A percentile compares a stretch with the other conserved stretches of the same genome.
These are phyloP conservation scores for Oedothorax gibbosus DNA, from an alignment of 1,140 invertebrate species.

Conservation along the genomic window DNA sequence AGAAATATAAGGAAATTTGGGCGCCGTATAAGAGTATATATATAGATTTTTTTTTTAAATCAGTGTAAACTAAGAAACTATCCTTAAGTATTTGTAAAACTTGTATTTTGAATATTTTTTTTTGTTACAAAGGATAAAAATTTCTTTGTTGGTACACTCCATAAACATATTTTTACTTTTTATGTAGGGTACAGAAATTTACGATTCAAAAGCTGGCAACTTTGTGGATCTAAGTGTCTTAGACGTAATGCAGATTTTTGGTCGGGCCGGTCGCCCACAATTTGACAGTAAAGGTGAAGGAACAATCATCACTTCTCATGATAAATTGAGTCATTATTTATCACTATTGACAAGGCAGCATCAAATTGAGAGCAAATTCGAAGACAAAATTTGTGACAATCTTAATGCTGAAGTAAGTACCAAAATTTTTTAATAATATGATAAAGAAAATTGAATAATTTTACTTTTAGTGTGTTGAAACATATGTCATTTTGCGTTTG, in stretches of 20 bases:
- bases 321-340: constrained; percentile 94
- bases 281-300: constrained; percentile 85
- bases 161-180: constrained; percentile 49
- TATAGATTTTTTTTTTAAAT: too few species aligned
- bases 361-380: constrained; percentile 98
- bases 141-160: background rate
- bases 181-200: constrained; percentile 93
- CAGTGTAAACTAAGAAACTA: too few species aligned
- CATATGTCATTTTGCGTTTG: too few species aligned
- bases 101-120: background rate
- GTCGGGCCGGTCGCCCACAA: constrained; percentile 91
- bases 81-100: too few species aligned
- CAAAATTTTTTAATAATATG: background rate
- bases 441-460: too few species aligned
- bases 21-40: too few species aligned
- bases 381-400: constrained; percentile 92
- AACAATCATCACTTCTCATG: constrained; percentile 93
- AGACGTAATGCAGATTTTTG: constrained; percentile 99
- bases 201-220: constrained; percentile 93
- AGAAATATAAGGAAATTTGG: too few species aligned
- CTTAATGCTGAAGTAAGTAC: constrained; percentile 92
- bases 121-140: background rate
- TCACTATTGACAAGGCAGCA: constrained; percentile 95
- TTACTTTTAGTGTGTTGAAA: too few species aligned
- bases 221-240: constrained; percentile 97